phyloP scores from a whole-genome alignment of 2,888 invertebrate genomes.

The Cryptocheilus praepositus region DNA sequence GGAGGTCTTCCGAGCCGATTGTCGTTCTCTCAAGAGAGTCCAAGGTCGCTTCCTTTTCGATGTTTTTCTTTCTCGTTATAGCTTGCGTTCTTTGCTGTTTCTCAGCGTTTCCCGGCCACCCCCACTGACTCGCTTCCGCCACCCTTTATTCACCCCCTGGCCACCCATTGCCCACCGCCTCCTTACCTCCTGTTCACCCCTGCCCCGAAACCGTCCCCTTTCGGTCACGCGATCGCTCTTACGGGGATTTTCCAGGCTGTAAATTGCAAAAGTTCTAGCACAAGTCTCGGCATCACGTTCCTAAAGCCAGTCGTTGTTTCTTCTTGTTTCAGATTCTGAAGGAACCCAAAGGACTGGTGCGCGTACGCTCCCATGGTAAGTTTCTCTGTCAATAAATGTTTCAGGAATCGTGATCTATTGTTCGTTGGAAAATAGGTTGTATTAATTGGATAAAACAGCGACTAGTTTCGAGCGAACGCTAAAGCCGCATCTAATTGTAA shows the following conservation, averaged over 20 bases:
- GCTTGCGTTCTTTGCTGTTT: neutral
- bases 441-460: no score
- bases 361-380: slow-evolving; percentile 53
- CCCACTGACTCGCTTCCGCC: slow-evolving; percentile 13
- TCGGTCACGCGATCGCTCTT: slow-evolving; percentile 57
- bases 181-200: slow-evolving; percentile 3
- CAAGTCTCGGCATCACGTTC: slow-evolving; percentile 39
- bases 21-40: no score
- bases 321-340: slow-evolving; percentile 62
- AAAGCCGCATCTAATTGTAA: no score
- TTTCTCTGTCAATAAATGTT: slow-evolving; percentile 39
- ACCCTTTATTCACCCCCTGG: neutral
- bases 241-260: slow-evolving; percentile 61
- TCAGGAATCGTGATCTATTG: slow-evolving; percentile 19
- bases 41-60: neutral
- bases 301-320: slow-evolving; percentile 51
- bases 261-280: slow-evolving; percentile 67
- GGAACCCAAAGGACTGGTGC: slow-evolving; percentile 43
- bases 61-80: slow-evolving; percentile 10
- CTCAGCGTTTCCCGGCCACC: slow-evolving; percentile 1
- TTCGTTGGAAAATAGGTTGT: no score
- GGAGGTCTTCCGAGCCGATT: no score
- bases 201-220: slow-evolving; percentile 3
- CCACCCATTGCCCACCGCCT: neutral
- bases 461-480: no score